Conservation (phyloP, 2,888 invertebrate genomes). For the Drosophila demipolita region DNA sequence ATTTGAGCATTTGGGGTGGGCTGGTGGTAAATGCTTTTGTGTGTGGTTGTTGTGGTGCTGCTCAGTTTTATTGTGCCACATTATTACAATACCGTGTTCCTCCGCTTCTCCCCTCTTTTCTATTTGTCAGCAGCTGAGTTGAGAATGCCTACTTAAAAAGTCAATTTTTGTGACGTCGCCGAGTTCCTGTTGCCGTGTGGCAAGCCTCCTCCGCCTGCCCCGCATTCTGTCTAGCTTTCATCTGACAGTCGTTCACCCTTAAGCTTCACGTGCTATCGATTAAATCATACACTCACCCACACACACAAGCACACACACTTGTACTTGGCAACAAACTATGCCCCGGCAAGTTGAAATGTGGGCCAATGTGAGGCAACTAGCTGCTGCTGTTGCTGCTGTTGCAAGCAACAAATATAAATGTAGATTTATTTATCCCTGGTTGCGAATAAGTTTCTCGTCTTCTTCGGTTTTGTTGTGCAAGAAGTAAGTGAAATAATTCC, state of each 20-base stretch:
- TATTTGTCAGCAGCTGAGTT: constrained; percentile 35
- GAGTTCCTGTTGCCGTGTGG: constrained; percentile 50
- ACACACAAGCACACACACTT: constrained; percentile 12
- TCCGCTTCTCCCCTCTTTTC: background rate
- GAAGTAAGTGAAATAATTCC: constrained; percentile 41
- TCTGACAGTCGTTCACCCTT: constrained; percentile 83
- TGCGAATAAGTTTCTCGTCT: constrained; percentile 9
- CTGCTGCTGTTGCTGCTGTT: constrained; percentile 1
- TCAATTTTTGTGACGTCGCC: constrained; percentile 70
- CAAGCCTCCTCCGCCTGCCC: constrained; percentile 13
- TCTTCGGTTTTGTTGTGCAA: constrained; percentile 12
- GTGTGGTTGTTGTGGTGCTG: constrained; percentile 4
- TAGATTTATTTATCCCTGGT: constrained; percentile 65
- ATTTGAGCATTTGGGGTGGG: constrained; percentile 17
- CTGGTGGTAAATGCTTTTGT: constrained; percentile 17
- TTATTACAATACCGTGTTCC: constrained; percentile 48
- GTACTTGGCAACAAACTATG: constrained; percentile 23
- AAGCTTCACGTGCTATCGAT: constrained; percentile 83
- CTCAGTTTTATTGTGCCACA: constrained; percentile 63
- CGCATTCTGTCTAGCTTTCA: constrained; percentile 13
- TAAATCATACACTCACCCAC: constrained; percentile 46
- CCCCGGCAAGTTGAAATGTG: constrained; percentile 37
- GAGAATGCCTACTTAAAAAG: constrained; percentile 68
- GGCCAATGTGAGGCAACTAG: constrained; percentile 47
- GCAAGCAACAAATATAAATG: constrained; percentile 47